A percentile compares a stretch with the other conserved stretches of the same genome.
Conservation (phyloP, 2,113 vertebrate genomes). For the Dendropsophus ebraccatus region DNA sequence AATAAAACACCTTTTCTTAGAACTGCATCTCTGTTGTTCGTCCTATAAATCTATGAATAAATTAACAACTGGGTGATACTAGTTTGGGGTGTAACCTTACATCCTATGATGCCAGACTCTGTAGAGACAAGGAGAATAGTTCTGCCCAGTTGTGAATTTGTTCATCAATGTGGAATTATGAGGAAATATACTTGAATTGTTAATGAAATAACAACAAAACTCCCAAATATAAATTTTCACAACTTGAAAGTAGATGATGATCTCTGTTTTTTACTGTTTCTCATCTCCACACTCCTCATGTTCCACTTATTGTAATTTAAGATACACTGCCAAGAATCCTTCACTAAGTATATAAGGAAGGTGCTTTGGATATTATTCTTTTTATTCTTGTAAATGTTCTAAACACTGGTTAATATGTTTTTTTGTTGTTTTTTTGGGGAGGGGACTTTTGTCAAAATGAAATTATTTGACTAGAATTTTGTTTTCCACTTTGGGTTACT, state of each 20-base stretch:
- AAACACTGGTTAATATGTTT: constrained; percentile 7
- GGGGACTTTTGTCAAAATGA: neutral
- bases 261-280: neutral
- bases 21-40: too few relatives aligned
- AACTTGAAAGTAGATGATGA: neutral
- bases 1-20: too few relatives aligned
- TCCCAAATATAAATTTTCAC: neutral
- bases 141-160: too few relatives aligned
- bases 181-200: too few relatives aligned
- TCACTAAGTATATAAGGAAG: neutral
- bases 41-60: too few relatives aligned
- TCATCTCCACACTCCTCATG: neutral
- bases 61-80: too few relatives aligned
- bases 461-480: neutral
- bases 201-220: too few relatives aligned
- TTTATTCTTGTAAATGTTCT: neutral
- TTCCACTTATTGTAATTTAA: neutral
- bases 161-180: too few relatives aligned
- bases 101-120: too few relatives aligned
- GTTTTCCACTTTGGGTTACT: neutral
- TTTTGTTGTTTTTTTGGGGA: neutral
- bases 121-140: too few relatives aligned
- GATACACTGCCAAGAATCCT: neutral
- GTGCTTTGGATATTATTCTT: neutral
- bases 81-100: too few relatives aligned